phyloP scores from a whole-genome alignment of 2,113 vertebrate species.

The Limnothrissa miodon region DNA sequence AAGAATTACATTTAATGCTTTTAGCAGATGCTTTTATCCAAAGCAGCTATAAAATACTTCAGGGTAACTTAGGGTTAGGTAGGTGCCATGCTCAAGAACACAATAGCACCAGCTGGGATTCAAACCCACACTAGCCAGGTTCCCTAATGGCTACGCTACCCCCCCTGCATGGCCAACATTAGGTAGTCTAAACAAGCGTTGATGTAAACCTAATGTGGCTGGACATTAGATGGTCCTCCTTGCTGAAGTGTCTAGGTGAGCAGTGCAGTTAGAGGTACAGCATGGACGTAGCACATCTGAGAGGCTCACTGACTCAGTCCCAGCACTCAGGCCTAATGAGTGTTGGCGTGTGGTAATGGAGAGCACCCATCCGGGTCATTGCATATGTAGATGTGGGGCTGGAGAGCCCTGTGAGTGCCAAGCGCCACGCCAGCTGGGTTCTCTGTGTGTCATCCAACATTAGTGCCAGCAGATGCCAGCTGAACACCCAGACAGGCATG shows the following conservation, averaged over 20 bases:
- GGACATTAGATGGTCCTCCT: background rate
- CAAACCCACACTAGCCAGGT: too few species aligned
- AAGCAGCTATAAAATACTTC: too few species aligned
- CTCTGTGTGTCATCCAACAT: background rate
- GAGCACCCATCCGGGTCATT: background rate
- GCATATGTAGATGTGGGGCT: background rate
- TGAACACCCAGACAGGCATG: background rate
- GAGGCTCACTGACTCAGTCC: background rate
- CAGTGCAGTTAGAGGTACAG: background rate
- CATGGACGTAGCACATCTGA: background rate
- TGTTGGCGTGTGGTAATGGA: conserved; percentile 3
- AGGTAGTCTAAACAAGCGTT: background rate
- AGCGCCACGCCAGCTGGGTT: background rate
- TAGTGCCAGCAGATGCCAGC: conserved; percentile 13
- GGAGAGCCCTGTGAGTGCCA: background rate
- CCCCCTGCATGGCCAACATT: too few species aligned
- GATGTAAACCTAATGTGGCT: background rate
- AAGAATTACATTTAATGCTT: too few species aligned
- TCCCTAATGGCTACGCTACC: too few species aligned
- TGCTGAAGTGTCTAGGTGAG: background rate
- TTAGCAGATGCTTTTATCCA: too few species aligned
- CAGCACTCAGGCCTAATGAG: background rate
- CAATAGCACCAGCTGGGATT: too few species aligned
- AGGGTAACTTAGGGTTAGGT: too few species aligned
- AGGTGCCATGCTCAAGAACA: too few species aligned